Evolutionary conservation across 1,140 invertebrate species (phyloP), one percentile per base, ranked within the genome.

Genomic region (Hycleus cichorii): DNA sequence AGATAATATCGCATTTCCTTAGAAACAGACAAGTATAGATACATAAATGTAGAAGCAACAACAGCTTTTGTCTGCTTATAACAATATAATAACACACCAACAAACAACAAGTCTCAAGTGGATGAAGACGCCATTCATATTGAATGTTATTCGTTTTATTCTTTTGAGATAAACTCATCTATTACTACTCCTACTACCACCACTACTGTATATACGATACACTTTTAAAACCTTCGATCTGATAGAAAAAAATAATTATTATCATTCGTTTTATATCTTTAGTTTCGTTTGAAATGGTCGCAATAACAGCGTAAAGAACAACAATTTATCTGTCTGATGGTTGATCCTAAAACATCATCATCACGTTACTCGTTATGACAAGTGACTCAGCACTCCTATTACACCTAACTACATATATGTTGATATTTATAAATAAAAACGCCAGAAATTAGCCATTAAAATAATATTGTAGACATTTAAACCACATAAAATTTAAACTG

Each of bases 21-120:
- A 47, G 49, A 58, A 50, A 55, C 38, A 51, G 39, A 50, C 58
- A 49, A 42, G 32, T 32, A 32, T 5, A 32, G 32, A 32, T 18
- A 18, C 18, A 18, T 18, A 56, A 56, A 52, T 40, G 43, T 57
- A 47, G 45, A 51, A 43, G 7, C 18, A 18, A 18, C 18, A 18
- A 11, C 26, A 54, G 49, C 39, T 32, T 61, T 60, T 48, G 59
- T 59, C 58, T 56, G 59, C 38, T 12, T 53, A 52, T 64, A 62
- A 62, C 57, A 62, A 62, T 59, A 64, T 59, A 61, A 64, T 62
- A 48, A 64, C 63, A 60, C 48, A 59, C 53, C 63, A 58, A 57
- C 32, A 32, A 7, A 18, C 18, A 18, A 18, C 42, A 50, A 48
- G 58, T 56, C 59, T 61, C 59, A 59, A 64, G 63, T 59, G 52